Conservation (phyloP, 2,797 vertebrate species). For the Rhadinocentrus ornatus region DNA sequence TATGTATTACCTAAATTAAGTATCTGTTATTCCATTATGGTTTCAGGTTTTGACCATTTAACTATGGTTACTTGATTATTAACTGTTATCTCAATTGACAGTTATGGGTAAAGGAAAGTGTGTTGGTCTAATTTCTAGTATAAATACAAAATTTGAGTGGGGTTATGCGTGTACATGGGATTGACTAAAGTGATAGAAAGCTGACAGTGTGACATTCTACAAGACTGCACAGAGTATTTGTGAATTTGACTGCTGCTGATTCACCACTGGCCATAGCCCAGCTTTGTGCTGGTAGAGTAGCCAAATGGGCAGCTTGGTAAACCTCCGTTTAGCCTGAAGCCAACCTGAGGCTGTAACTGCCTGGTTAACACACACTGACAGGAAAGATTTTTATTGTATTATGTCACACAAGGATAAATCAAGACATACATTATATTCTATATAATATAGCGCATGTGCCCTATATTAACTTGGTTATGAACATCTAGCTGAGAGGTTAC, state of each 20-base stretch:
- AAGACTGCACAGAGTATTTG: constrained; percentile 22
- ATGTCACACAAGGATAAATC: constrained; percentile 28
- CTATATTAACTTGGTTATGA: not conserved
- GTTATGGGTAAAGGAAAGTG: not conserved
- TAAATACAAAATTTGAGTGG: not conserved
- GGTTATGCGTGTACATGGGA: not conserved
- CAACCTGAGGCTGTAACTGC: constrained; percentile 47
- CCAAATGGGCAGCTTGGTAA: constrained; percentile 62
- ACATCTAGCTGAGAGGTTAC: not conserved
- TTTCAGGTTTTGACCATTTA: no score
- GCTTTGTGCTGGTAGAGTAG: constrained; percentile 49
- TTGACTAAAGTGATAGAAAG: not conserved
- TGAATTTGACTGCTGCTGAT: constrained; percentile 56
- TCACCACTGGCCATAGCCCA: constrained; percentile 54
- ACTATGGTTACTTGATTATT: no score
- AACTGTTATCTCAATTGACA: no score
- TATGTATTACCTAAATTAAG: no score
- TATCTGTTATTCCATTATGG: no score
- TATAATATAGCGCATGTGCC: not conserved
- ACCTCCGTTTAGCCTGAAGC: constrained; percentile 56
- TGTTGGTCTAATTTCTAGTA: not conserved
- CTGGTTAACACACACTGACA: constrained; percentile 40
- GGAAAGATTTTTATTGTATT: constrained; percentile 36
- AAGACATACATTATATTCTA: not conserved
- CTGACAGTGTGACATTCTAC: constrained; percentile 33